These are phyloP conservation scores for Strigamia crassipes DNA, from an alignment of 2,888 invertebrate genomes.

Conservation along the genomic window DNA sequence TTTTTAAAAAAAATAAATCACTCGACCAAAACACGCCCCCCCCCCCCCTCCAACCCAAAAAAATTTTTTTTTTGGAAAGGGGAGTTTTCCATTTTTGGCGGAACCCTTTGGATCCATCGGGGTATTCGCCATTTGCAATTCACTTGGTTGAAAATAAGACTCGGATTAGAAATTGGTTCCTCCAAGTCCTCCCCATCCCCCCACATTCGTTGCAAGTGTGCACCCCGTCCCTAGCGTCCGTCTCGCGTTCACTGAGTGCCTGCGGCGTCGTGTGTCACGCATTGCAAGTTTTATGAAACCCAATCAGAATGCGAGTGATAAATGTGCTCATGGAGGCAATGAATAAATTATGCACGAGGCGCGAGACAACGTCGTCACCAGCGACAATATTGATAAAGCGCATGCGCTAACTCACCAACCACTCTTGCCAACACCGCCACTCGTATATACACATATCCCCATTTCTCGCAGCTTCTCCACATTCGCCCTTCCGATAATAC, in stretches of 20 bases:
- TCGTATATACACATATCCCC: not conserved
- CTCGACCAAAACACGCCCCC: no score
- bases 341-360: slow-evolving; percentile 48
- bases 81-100: not conserved
- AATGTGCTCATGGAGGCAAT: slow-evolving; percentile 47
- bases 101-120: not conserved
- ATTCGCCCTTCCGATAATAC: no score
- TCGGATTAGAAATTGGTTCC: slow-evolving; percentile 4
- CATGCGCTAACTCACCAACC: not conserved
- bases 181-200: not conserved
- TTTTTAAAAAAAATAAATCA: no score
- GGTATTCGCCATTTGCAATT: slow-evolving; percentile 1
- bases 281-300: slow-evolving; percentile 48
- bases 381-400: slow-evolving; percentile 25
- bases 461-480: not conserved
- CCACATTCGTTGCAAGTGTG: not conserved
- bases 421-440: not conserved
- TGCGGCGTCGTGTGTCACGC: slow-evolving; percentile 43
- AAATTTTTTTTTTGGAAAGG: no score
- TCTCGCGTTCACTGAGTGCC: slow-evolving; percentile 6
- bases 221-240: slow-evolving; percentile 10
- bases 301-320: slow-evolving; percentile 46
- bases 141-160: not conserved
- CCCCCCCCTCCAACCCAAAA: not conserved
- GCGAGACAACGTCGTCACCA: slow-evolving; percentile 39